Percentiles rank a stretch among this genome's conserved stretches.
Conservation (phyloP, 2,797 vertebrate species). For the Lateolabrax maculatus region DNA sequence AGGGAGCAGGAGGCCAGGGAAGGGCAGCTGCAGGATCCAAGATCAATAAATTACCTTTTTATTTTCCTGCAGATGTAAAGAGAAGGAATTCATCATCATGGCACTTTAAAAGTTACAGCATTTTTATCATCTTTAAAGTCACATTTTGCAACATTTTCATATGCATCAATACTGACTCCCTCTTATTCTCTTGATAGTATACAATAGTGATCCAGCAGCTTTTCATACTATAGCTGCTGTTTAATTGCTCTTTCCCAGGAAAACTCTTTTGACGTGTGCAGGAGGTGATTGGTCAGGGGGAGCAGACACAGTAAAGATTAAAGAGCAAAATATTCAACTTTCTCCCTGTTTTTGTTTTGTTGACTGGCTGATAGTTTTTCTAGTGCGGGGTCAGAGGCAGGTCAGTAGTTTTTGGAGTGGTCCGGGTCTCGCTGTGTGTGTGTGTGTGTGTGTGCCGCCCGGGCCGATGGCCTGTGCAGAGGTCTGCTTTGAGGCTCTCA, state of each 20-base stretch:
- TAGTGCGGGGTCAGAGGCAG: conserved; percentile 64
- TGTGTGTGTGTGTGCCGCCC: conserved; percentile 16
- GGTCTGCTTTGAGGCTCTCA: conserved; percentile 73
- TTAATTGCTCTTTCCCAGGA: background rate
- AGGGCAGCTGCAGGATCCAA: conserved; percentile 4
- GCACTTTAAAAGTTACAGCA: background rate
- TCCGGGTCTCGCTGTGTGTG: conserved; percentile 27
- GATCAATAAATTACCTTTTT: conserved; percentile 33
- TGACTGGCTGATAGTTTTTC: conserved; percentile 46
- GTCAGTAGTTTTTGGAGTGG: conserved; percentile 53
- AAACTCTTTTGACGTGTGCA: background rate
- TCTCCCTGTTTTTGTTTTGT: conserved; percentile 34
- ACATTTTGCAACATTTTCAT: background rate
- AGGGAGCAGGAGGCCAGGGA: conserved; percentile 8
- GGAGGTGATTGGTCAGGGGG: background rate
- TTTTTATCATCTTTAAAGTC: background rate
- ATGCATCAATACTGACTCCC: background rate
- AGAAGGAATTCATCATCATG: background rate
- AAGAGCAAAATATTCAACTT: conserved; percentile 1
- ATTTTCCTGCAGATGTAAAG: conserved; percentile 8
- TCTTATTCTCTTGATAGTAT: background rate
- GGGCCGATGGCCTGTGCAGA: conserved; percentile 23
- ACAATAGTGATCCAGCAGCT: background rate
- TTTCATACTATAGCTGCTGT: background rate
- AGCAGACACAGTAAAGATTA: background rate